Base-by-base conservation (phyloP, 2,113 vertebrate genomes). In the Hemibagrus wyckioides region DNA sequence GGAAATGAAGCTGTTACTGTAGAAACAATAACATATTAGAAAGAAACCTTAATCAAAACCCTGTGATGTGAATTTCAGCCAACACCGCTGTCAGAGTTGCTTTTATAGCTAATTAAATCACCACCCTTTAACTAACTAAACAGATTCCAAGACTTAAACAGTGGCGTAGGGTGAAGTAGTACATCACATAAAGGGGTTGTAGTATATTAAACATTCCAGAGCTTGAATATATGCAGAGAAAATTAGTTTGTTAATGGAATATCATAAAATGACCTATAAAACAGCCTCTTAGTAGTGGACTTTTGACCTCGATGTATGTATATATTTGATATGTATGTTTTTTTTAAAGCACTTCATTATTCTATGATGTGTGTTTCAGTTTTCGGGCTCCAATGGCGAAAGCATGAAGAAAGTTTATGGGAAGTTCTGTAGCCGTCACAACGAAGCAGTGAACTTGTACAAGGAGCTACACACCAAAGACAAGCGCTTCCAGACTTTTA, bases 381-480 rank as follows among this genome's bases (percentile, higher is more conserved):
- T 99, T 94, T 98, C 98, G 0, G 97, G 96, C 1, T 96, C 95
- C 86, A 98, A 91, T 0, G 97, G 96, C 0, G 96, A 98, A 86
- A 94, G 92, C 17, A 96, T 99, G 95, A 99, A 97, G 95, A 97
- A 94, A 92, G 96, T 97, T 0, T 99, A 99, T 0, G 97, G 98
- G 75, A 96, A 94, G 90, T 99, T 99, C 91, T 99, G 98, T 3
- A 97, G 98, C 82, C 97, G 97, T 23, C 98, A 99, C 94, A 99
- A 96, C 0, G 97, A 99, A 88, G 97, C 98, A 0, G 97, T 99
- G 15, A 98, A 94, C 93, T 94, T 97, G 84, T 99, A 98, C 94
- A 99, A 99, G 91, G 98, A 99, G 75, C 95, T 98, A 0, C 93
- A 95, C 73, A 94, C 96, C 61, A 98, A 97, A 94, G 97, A 99